Conservation (phyloP, 2,888 invertebrate species). For the Bombylius discolor region DNA sequence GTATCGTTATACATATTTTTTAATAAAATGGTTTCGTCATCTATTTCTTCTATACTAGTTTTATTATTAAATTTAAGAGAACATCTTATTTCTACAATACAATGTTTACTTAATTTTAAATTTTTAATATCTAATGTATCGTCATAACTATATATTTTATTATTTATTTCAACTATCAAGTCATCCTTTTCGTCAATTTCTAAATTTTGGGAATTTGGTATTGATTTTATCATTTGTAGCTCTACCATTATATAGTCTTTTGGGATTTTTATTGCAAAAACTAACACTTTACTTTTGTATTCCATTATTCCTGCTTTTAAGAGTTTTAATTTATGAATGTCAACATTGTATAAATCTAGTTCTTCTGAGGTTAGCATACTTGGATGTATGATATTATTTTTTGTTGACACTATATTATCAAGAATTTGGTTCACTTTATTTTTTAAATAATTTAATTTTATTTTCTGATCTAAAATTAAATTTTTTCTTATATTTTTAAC, state of each 20-base stretch:
- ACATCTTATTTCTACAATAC: constrained; percentile 1
- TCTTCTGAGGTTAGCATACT: constrained; percentile 8
- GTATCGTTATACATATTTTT: too few species aligned
- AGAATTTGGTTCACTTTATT: constrained; percentile 11
- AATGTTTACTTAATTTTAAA: too few species aligned
- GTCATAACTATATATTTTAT: neutral
- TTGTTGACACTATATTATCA: constrained; percentile 5
- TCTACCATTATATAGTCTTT: too few species aligned
- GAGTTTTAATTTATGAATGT: too few species aligned
- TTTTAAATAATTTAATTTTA: constrained; percentile 6
- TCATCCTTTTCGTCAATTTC: neutral
- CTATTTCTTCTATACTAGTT: too few species aligned
- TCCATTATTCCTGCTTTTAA: too few species aligned
- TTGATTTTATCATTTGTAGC: too few species aligned
- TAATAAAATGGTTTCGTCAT: constrained; percentile 4
- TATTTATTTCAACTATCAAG: constrained; percentile 1
- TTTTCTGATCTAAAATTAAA: constrained; percentile 5
- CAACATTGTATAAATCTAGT: too few species aligned
- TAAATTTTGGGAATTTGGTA: neutral
- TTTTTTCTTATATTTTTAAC: too few species aligned
- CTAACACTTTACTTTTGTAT: too few species aligned
- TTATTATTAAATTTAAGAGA: constrained; percentile 3
- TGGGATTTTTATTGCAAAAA: neutral
- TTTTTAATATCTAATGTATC: neutral
- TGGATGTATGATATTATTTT: constrained; percentile 6